Evolutionary conservation across 2,888 invertebrate species (phyloP).

Genomic region (Platypus cylindrus): DNA sequence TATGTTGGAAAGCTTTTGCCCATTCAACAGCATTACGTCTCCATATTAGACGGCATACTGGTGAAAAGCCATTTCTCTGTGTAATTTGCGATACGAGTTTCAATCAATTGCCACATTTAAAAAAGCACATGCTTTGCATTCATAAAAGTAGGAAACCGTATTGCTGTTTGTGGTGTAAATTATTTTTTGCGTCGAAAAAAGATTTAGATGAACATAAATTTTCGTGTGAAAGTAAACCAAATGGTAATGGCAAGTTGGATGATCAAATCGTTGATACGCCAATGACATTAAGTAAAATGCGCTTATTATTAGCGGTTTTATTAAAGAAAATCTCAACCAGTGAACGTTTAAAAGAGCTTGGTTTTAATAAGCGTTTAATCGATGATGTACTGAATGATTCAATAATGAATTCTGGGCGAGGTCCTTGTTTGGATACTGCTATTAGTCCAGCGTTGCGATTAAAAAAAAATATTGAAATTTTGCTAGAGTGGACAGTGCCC

Average conservation of each 20-base stretch:
- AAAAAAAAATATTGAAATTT: conserved; percentile 60
- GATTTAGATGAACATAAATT: conserved; percentile 53
- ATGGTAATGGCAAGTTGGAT: conserved; percentile 22
- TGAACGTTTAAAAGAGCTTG: conserved; percentile 62
- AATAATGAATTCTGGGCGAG: conserved; percentile 58
- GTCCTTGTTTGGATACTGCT: conserved; percentile 46
- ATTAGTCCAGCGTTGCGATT: conserved; percentile 51
- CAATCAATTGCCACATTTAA: conserved; percentile 74
- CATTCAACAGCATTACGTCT: conserved; percentile 77
- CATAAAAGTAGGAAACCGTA: conserved; percentile 70
- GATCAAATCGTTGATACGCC: conserved; percentile 32
- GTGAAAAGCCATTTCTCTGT: conserved; percentile 72
- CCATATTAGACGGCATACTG: conserved; percentile 71
- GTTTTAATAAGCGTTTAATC: conserved; percentile 60
- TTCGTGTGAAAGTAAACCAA: conserved; percentile 25
- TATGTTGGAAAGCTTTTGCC: conserved; percentile 66
- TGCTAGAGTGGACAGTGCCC: conserved; percentile 73
- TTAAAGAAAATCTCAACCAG: conserved; percentile 74
- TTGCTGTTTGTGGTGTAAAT: conserved; percentile 57
- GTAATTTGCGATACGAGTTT: conserved; percentile 60
- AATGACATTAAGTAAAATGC: conserved; percentile 62
- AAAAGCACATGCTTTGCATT: conserved; percentile 77
- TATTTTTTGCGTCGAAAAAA: conserved; percentile 63
- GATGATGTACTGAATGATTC: conserved; percentile 72
- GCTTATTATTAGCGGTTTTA: conserved; percentile 66